Conservation (phyloP, 2,797 vertebrate genomes). For the Rhinatrema bivittatum region DNA sequence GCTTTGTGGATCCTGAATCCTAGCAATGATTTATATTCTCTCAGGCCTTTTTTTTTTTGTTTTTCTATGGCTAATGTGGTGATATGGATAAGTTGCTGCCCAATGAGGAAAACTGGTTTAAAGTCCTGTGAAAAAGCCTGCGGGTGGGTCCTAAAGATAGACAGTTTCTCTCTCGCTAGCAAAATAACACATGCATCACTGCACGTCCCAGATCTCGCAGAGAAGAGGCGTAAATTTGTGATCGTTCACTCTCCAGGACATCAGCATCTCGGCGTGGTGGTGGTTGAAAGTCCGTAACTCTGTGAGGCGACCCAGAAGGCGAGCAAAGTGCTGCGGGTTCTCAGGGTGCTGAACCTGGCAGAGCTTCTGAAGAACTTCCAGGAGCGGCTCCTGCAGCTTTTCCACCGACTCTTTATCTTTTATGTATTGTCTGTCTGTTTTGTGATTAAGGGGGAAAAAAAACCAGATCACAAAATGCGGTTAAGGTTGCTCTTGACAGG, state of each 20-base stretch:
- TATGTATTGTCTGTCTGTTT: conserved; percentile 83
- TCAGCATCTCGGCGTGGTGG: conserved; percentile 89
- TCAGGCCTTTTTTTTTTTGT: too few relatives aligned
- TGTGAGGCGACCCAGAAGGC: conserved; percentile 85
- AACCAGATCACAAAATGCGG: too few relatives aligned
- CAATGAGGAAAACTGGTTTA: conserved; percentile 6
- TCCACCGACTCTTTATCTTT: conserved; percentile 85
- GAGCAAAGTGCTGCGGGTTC: conserved; percentile 93
- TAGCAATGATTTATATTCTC: too few relatives aligned
- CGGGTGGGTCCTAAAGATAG: not conserved
- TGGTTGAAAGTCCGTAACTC: conserved; percentile 93
- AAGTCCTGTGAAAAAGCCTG: conserved; percentile 13
- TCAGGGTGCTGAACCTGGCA: conserved; percentile 77
- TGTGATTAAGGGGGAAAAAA: too few relatives aligned
- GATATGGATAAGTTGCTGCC: too few relatives aligned
- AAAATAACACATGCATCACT: conserved; percentile 55
- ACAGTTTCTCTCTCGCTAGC: too few relatives aligned
- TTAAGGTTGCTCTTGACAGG: too few relatives aligned
- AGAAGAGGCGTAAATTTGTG: conserved; percentile 95
- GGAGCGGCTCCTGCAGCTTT: conserved; percentile 82
- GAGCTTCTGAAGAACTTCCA: conserved; percentile 81
- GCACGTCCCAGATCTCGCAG: conserved; percentile 97
- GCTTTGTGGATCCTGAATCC: too few relatives aligned
- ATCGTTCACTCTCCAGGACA: conserved; percentile 87
- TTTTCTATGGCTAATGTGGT: too few relatives aligned